Evolutionary conservation across 2,113 vertebrate species (phyloP).

Genomic region (Nothobranchius kuhntae): DNA sequence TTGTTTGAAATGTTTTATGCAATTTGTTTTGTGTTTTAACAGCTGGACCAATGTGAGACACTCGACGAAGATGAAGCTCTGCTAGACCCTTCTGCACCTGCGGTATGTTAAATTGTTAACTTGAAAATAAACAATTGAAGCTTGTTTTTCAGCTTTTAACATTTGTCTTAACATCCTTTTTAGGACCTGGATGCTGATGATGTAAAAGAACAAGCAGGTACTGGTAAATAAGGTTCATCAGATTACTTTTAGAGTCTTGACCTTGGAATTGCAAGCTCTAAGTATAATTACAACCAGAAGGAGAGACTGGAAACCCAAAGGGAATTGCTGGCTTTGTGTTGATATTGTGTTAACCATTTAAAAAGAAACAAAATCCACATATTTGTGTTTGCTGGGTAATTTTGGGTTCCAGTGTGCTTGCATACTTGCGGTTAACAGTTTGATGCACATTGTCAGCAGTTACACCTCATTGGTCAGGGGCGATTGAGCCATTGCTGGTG

Average conservation of each 20-base stretch:
- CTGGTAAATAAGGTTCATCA: conserved; percentile 77
- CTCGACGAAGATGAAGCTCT: conserved; percentile 47
- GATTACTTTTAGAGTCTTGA: conserved; percentile 57
- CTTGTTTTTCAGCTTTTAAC: neutral
- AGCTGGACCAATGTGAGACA: conserved; percentile 38
- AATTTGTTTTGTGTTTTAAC: conserved; percentile 1
- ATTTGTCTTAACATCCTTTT: neutral
- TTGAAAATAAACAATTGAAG: too few species aligned
- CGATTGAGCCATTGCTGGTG: conserved; percentile 70
- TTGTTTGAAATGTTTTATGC: neutral
- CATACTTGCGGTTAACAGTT: conserved; percentile 44
- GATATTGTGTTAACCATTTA: conserved; percentile 46
- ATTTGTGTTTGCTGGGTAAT: neutral
- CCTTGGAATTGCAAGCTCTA: conserved; percentile 67
- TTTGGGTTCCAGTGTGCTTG: neutral
- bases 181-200: conserved; percentile 79
- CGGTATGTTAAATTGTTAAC: conserved; percentile 27
- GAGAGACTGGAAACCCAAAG: conserved; percentile 85
- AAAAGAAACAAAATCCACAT: neutral
- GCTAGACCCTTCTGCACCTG: conserved; percentile 19
- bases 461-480: conserved; percentile 47
- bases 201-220: conserved; percentile 87
- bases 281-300: conserved; percentile 48
- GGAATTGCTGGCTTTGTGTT: conserved; percentile 78
- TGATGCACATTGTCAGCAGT: conserved; percentile 76